phyloP scores from a whole-genome alignment of 2,797 vertebrate species.

The Dryobates pubescens region DNA sequence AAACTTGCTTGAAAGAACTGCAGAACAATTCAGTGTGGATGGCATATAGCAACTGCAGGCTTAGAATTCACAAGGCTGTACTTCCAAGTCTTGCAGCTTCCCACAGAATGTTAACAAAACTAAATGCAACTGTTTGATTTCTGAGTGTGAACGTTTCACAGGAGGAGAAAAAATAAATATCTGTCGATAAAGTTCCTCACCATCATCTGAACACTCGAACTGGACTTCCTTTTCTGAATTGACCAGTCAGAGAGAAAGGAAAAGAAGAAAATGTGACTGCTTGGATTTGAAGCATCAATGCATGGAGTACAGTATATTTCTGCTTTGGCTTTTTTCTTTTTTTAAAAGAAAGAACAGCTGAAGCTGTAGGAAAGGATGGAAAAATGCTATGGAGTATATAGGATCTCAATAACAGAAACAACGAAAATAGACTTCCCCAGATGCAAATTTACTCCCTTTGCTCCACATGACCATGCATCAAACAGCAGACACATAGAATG shows the following conservation, averaged over 20 bases:
- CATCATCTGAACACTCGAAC: conserved; percentile 82
- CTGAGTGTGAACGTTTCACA: conserved; percentile 68
- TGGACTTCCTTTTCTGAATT: conserved; percentile 87
- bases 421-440: conserved; percentile 4
- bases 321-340: not conserved
- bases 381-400: conserved; percentile 12
- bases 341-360: conserved; percentile 4
- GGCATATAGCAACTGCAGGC: conserved; percentile 21
- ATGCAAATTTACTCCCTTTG: conserved; percentile 19
- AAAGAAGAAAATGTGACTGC: conserved; percentile 73
- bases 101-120: conserved; percentile 38
- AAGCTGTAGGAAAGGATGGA: not conserved
- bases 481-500: not conserved
- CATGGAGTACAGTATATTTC: conserved; percentile 67
- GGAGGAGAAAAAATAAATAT: conserved; percentile 63
- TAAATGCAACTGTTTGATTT: conserved; percentile 57
- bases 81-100: conserved; percentile 45
- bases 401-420: not conserved
- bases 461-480: conserved; percentile 23
- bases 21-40: conserved; percentile 19
- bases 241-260: conserved; percentile 80
- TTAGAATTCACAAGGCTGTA: conserved; percentile 38
- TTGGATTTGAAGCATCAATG: conserved; percentile 68
- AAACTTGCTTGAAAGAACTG: conserved; percentile 21
- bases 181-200: conserved; percentile 81